Percentiles rank a stretch among this genome's conserved stretches.
phyloP scores from a whole-genome alignment of 2,888 invertebrate species.

The Aphidius colemani region DNA sequence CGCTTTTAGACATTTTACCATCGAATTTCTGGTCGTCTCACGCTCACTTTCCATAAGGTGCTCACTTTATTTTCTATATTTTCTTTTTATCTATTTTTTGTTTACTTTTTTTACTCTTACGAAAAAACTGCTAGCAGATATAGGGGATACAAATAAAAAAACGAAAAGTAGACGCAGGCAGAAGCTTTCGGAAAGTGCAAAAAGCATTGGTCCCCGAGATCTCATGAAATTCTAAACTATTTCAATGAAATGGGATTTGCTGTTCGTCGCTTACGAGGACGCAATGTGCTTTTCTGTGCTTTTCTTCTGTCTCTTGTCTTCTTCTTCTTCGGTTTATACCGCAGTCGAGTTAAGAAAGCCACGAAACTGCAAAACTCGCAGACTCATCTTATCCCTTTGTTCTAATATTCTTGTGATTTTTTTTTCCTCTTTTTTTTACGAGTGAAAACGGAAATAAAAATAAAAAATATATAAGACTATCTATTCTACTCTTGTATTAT shows the following conservation, averaged over 20 bases:
- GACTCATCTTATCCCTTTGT: constrained; percentile 20
- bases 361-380: constrained; percentile 26
- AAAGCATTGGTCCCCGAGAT: constrained; percentile 29
- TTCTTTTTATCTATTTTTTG: constrained; percentile 1
- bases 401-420: constrained; percentile 20
- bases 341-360: constrained; percentile 25
- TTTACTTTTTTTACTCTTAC: background rate
- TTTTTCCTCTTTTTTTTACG: constrained; percentile 10
- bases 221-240: constrained; percentile 57
- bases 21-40: constrained; percentile 21
- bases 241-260: constrained; percentile 54
- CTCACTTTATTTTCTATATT: constrained; percentile 7
- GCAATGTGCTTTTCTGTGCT: constrained; percentile 5
- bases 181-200: constrained; percentile 29
- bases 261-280: constrained; percentile 27
- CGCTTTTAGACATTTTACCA: constrained; percentile 17
- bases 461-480: constrained; percentile 5
- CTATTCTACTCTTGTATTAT: background rate
- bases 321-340: constrained; percentile 29
- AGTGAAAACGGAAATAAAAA: constrained; percentile 2
- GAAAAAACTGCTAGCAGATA: background rate
- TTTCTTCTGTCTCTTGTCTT: constrained; percentile 22
- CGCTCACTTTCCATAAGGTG: constrained; percentile 16
- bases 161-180: constrained; percentile 7
- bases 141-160: constrained; percentile 10